These are phyloP conservation scores for Aporophyla nigra DNA, from an alignment of 2,888 invertebrate species.

Conservation along the genomic window DNA sequence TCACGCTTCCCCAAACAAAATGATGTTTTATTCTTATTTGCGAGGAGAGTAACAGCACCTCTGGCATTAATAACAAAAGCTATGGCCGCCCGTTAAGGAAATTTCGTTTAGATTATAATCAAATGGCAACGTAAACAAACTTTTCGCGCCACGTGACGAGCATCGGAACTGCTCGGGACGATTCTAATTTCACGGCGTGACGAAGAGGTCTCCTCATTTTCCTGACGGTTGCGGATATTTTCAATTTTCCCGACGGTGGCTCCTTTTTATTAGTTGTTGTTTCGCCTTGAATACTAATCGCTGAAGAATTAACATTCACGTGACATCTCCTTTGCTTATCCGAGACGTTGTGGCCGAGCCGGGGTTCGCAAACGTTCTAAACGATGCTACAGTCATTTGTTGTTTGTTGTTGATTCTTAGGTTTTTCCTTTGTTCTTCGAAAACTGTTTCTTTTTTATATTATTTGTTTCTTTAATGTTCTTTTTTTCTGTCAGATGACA, in stretches of 20 bases:
- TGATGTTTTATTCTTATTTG: slow-evolving; percentile 68
- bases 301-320: slow-evolving; percentile 84
- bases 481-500: not conserved
- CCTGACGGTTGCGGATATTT: slow-evolving; percentile 90
- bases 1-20: slow-evolving; percentile 64
- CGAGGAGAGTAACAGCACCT: slow-evolving; percentile 64
- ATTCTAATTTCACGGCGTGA: slow-evolving; percentile 88
- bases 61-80: slow-evolving; percentile 71
- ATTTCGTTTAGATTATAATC: slow-evolving; percentile 83
- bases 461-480: not conserved
- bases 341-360: slow-evolving; percentile 65
- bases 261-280: slow-evolving; percentile 90
- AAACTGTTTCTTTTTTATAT: slow-evolving; percentile 6
- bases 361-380: slow-evolving; percentile 51
- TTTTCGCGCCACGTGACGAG: slow-evolving; percentile 84
- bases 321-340: slow-evolving; percentile 78
- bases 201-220: slow-evolving; percentile 87
- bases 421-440: slow-evolving; percentile 41
- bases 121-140: slow-evolving; percentile 88
- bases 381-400: slow-evolving; percentile 55
- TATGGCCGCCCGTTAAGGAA: slow-evolving; percentile 75
- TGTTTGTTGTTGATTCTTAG: slow-evolving; percentile 50
- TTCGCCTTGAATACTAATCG: slow-evolving; percentile 89
- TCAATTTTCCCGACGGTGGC: slow-evolving; percentile 88
- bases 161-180: slow-evolving; percentile 79